phyloP scores from a whole-genome alignment of 2,113 vertebrate genomes.

The Perccottus glenii region DNA sequence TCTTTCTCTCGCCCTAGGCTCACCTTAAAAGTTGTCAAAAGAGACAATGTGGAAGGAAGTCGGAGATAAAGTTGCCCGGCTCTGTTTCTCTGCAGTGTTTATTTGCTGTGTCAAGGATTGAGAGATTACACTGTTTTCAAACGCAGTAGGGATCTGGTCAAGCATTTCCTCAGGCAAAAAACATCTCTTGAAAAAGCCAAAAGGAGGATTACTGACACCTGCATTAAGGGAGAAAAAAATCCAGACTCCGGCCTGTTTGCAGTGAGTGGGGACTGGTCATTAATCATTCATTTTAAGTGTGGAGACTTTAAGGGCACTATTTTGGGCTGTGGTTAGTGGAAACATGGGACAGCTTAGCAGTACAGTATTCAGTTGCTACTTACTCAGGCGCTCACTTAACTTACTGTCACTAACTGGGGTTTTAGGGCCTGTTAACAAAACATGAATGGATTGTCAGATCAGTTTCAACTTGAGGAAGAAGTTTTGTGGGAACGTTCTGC shows the following conservation, averaged over 20 bases:
- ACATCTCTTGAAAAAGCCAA: constrained; percentile 63
- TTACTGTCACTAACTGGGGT: constrained; percentile 7
- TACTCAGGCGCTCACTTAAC: neutral
- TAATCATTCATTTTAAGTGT: constrained; percentile 71
- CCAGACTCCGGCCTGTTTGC: constrained; percentile 67
- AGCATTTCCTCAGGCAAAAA: constrained; percentile 79
- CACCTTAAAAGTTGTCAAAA: constrained; percentile 74
- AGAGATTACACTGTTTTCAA: constrained; percentile 83
- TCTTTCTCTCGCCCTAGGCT: constrained; percentile 51
- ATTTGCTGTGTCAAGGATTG: constrained; percentile 86
- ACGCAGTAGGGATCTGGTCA: constrained; percentile 77
- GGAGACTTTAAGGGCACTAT: constrained; percentile 48
- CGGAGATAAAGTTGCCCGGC: constrained; percentile 80
- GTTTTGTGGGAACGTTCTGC: neutral
- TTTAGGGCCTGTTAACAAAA: constrained; percentile 5
- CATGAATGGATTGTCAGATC: neutral
- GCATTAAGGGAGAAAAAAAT: constrained; percentile 70
- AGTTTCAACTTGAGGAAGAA: neutral
- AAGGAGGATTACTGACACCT: constrained; percentile 77
- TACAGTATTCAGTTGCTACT: constrained; percentile 21
- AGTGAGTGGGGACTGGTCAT: constrained; percentile 62
- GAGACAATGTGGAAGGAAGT: constrained; percentile 82
- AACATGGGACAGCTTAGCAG: constrained; percentile 8
- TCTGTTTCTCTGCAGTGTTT: constrained; percentile 78
- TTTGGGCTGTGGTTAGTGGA: constrained; percentile 28